Evolutionary conservation across 2,888 invertebrate species (phyloP).

Genomic region (Melikaiella ostensackeni): DNA sequence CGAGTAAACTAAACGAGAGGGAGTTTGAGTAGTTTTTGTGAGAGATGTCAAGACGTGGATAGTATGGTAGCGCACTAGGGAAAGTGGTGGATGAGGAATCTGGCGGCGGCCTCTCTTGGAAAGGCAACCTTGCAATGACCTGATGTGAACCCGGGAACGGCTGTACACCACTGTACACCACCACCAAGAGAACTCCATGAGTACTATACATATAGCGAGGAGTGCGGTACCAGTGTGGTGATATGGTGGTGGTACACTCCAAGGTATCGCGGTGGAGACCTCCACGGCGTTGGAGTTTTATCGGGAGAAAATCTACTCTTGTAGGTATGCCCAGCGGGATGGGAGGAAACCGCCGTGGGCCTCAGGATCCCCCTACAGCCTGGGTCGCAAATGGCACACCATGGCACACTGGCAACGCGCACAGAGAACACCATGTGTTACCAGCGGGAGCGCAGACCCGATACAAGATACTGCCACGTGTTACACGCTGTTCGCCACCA

Average conservation of each 20-base stretch:
- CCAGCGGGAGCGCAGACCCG: constrained; percentile 72
- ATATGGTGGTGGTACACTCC: constrained; percentile 21
- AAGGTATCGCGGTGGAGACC: constrained; percentile 59
- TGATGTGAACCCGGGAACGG: constrained; percentile 69
- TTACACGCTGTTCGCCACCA: constrained; percentile 77
- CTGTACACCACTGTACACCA: constrained; percentile 56
- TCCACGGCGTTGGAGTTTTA: constrained; percentile 72
- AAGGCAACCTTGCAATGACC: constrained; percentile 75
- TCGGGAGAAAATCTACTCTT: constrained; percentile 74
- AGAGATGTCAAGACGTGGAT: background rate
- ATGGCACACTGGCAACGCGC: constrained; percentile 53
- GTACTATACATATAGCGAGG: constrained; percentile 52
- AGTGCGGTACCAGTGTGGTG: constrained; percentile 42
- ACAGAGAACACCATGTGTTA: constrained; percentile 70
- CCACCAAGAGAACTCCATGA: constrained; percentile 47
- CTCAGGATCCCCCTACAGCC: constrained; percentile 43
- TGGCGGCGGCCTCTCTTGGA: constrained; percentile 55
- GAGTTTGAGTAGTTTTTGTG: background rate
- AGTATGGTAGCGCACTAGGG: background rate
- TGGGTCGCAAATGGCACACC: constrained; percentile 48
- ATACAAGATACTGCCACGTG: constrained; percentile 77
- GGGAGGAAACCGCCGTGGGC: constrained; percentile 51
- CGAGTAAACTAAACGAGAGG: too few relatives aligned
- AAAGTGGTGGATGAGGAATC: constrained; percentile 15
- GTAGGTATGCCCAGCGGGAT: constrained; percentile 69